A percentile compares a stretch with the other conserved stretches of the same genome.
These are phyloP conservation scores for Neopelma chrysocephalum DNA, from an alignment of 2,797 vertebrate genomes.

Conservation along the genomic window DNA sequence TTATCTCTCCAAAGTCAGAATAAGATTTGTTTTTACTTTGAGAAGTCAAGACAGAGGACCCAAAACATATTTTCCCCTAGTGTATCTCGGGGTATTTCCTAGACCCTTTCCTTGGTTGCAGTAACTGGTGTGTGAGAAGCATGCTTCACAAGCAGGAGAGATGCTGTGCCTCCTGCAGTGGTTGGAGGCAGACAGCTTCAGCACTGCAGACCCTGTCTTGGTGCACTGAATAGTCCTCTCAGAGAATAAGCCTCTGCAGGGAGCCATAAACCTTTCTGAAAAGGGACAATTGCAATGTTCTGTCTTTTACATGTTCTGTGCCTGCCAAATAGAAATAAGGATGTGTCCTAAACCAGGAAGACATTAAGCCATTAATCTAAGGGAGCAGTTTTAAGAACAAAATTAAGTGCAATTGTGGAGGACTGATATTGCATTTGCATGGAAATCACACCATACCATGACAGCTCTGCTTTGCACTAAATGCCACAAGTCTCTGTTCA, in stretches of 20 bases:
- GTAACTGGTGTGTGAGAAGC: background rate
- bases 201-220: background rate
- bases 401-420: background rate
- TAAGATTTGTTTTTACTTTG: background rate
- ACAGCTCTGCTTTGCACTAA: background rate
- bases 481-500: background rate
- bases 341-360: background rate
- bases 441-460: background rate
- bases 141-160: background rate
- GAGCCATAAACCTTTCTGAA: background rate
- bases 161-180: background rate
- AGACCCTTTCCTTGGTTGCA: background rate
- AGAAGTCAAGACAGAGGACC: background rate
- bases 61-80: background rate
- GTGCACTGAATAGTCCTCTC: background rate
- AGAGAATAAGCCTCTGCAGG: background rate
- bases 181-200: background rate
- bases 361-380: constrained; percentile 6
- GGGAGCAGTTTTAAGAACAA: background rate
- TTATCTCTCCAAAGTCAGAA: background rate
- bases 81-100: background rate
- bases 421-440: background rate
- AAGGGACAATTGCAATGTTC: background rate
- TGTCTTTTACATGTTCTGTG: background rate
- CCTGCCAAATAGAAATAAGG: constrained; percentile 8